phyloP scores from a whole-genome alignment of 2,797 vertebrate species.

The Gobio occitaniae region DNA sequence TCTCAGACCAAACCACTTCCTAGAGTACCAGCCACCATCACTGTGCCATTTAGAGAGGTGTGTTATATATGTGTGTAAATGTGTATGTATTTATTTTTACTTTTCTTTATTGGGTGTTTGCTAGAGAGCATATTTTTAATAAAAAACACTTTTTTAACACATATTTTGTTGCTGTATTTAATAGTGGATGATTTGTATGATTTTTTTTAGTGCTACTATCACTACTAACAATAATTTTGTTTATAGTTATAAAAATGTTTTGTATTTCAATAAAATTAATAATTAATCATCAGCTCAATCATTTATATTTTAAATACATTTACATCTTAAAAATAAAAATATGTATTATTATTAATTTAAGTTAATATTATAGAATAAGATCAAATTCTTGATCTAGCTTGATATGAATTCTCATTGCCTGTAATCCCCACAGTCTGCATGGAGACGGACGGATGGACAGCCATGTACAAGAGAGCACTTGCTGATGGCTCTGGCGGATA shows the following conservation, averaged over 20 bases:
- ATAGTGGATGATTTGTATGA: neutral
- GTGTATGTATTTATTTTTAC: neutral
- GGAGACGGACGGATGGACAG: conserved; percentile 88
- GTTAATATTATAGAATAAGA: too few relatives aligned
- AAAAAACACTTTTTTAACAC: neutral
- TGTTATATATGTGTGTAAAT: neutral
- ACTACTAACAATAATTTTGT: neutral
- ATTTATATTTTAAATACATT: neutral
- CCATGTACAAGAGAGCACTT: conserved; percentile 92
- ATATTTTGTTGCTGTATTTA: neutral
- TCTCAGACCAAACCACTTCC: conserved; percentile 67
- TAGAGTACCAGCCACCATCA: conserved; percentile 72
- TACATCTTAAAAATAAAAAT: neutral
- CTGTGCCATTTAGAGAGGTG: conserved; percentile 91
- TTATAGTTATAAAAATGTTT: neutral
- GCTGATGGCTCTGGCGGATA: conserved; percentile 90
- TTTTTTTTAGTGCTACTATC: neutral
- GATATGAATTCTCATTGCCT: neutral
- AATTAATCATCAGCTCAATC: neutral
- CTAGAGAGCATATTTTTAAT: neutral
- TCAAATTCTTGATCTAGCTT: neutral
- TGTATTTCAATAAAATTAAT: neutral
- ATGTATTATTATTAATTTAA: neutral
- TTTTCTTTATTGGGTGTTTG: neutral
- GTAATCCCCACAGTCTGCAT: conserved; percentile 77